These are phyloP conservation scores for Corythucha ciliata DNA, from an alignment of 2,888 invertebrate species.

Conservation along the genomic window DNA sequence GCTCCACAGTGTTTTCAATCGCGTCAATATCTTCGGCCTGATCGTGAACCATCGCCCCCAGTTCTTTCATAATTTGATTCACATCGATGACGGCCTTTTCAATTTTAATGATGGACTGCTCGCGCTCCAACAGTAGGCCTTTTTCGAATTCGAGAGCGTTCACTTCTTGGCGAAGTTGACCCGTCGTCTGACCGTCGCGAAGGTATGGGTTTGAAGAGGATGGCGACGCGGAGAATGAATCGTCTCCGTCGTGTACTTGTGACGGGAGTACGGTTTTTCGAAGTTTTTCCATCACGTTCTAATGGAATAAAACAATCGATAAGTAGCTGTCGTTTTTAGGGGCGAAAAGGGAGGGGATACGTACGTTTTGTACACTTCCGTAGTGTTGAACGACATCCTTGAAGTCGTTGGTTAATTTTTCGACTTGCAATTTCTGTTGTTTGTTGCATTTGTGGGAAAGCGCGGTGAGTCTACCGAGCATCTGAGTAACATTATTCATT, in stretches of 20 bases:
- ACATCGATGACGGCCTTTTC: conserved; percentile 75
- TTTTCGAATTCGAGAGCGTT: conserved; percentile 60
- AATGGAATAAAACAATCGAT: conserved; percentile 25
- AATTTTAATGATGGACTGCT: conserved; percentile 67
- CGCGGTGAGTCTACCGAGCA: conserved; percentile 60
- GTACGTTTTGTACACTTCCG: conserved; percentile 68
- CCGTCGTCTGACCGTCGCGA: conserved; percentile 16
- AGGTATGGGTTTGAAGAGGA: conserved; percentile 12
- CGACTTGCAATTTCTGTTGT: conserved; percentile 72
- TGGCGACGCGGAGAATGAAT: conserved; percentile 36
- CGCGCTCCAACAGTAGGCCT: conserved; percentile 68
- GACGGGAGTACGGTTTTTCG: conserved; percentile 50
- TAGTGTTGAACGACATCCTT: conserved; percentile 68
- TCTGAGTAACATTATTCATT: too few species aligned
- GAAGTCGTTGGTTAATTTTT: conserved; percentile 73
- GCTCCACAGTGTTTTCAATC: conserved; percentile 72
- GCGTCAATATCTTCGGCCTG: conserved; percentile 67
- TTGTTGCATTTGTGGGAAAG: conserved; percentile 64
- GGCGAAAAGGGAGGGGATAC: conserved; percentile 15
- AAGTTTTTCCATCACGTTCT: conserved; percentile 60
- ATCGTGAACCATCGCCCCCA: conserved; percentile 59
- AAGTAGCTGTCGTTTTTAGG: neutral
- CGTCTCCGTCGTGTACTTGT: conserved; percentile 37
- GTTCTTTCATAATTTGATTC: conserved; percentile 69
- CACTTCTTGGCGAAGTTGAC: conserved; percentile 27